phyloP scores from a whole-genome alignment of 1,140 invertebrate genomes.

The Drosophila dunni region DNA sequence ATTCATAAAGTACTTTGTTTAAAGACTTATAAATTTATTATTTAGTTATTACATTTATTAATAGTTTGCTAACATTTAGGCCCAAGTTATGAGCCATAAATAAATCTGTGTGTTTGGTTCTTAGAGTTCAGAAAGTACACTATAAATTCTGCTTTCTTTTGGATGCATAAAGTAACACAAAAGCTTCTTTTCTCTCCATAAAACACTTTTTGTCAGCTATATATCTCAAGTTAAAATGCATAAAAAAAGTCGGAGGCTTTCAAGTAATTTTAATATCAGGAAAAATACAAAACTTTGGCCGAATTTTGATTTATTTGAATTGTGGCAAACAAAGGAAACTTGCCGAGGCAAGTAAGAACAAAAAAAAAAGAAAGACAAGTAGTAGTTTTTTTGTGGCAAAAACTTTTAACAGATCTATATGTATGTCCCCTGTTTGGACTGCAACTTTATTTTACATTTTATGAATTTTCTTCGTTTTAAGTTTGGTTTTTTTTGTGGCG shows the following conservation, averaged over 20 bases:
- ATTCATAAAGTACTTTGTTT: no score
- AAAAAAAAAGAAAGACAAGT: background rate
- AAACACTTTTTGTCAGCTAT: background rate
- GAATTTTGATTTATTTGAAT: conserved; percentile 6
- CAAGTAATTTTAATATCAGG: conserved; percentile 10
- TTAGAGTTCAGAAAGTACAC: no score
- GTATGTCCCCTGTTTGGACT: conserved; percentile 8
- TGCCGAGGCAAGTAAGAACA: background rate
- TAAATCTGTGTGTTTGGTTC: no score
- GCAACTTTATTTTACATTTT: conserved; percentile 17
- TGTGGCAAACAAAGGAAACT: conserved; percentile 11
- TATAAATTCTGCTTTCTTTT: no score
- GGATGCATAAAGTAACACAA: no score
- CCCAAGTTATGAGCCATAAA: no score
- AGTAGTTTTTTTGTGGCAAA: conserved; percentile 16
- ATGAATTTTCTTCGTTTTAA: no score
- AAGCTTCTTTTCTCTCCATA: background rate
- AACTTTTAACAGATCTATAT: conserved; percentile 7
- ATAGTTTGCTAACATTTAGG: no score
- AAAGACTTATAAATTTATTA: no score
- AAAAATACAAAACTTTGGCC: background rate
- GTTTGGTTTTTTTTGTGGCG: conserved; percentile 5
- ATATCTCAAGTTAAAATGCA: conserved; percentile 1
- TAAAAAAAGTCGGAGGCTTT: background rate
- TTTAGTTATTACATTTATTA: no score